Evolutionary conservation across 2,888 invertebrate genomes (phyloP).

Genomic region (Euplagia quadripunctaria): DNA sequence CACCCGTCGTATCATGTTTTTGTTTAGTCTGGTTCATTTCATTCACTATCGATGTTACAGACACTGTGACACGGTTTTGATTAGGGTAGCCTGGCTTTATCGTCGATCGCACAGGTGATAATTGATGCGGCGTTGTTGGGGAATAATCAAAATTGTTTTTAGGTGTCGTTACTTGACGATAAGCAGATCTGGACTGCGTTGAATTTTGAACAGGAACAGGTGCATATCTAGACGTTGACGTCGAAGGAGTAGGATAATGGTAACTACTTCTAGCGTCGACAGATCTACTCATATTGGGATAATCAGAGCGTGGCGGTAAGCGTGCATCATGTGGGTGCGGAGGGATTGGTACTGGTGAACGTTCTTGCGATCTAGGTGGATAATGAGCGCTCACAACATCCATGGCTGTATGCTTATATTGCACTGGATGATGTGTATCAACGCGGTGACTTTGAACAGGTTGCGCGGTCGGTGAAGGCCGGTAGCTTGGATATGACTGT

Average conservation of each 20-base stretch:
- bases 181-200: constrained; percentile 66
- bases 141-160: constrained; percentile 76
- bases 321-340: constrained; percentile 71
- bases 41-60: constrained; percentile 82
- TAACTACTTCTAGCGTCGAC: constrained; percentile 71
- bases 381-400: constrained; percentile 73
- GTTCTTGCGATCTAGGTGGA: constrained; percentile 69
- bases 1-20: constrained; percentile 91
- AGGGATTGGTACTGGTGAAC: constrained; percentile 68
- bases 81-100: constrained; percentile 76
- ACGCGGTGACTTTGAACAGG: constrained; percentile 72
- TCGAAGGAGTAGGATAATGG: constrained; percentile 74
- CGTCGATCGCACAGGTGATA: constrained; percentile 73
- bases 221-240: constrained; percentile 73
- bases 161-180: constrained; percentile 68
- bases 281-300: constrained; percentile 66
- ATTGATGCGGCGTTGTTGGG: constrained; percentile 69
- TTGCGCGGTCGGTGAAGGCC: constrained; percentile 69
- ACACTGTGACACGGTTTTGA: constrained; percentile 82
- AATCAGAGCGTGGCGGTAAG: constrained; percentile 69
- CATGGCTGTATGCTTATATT: constrained; percentile 72
- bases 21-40: constrained; percentile 84
- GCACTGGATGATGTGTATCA: constrained; percentile 72
- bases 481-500: constrained; percentile 80
- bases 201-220: constrained; percentile 72